Evolutionary conservation across 2,888 invertebrate genomes (phyloP).

Genomic region (Rhagium mordax): DNA sequence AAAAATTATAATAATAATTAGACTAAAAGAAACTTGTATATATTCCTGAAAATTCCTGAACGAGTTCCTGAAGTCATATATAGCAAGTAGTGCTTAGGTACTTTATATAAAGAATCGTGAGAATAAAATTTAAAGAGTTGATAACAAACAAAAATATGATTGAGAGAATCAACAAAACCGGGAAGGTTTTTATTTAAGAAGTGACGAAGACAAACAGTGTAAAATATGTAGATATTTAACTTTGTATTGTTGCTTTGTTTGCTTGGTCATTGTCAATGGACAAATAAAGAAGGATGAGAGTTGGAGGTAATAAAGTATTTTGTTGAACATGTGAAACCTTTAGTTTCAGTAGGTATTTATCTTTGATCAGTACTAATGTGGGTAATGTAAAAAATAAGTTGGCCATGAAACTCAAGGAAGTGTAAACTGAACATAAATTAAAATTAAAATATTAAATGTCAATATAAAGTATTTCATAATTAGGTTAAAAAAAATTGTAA

Average conservation of each 20-base stretch:
- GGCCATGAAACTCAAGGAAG: constrained; percentile 21
- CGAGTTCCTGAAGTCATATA: no score
- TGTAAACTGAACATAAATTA: background rate
- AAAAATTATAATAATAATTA: no score
- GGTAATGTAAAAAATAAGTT: constrained; percentile 4
- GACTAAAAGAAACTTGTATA: no score
- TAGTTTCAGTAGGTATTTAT: background rate
- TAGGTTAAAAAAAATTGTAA: background rate
- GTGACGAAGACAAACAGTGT: constrained; percentile 23
- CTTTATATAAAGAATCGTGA: constrained; percentile 3
- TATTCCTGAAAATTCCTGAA: no score
- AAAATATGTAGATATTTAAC: constrained; percentile 12
- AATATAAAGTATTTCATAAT: background rate
- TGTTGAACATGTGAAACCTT: background rate
- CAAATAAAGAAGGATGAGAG: background rate
- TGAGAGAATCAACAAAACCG: constrained; percentile 18
- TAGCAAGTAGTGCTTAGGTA: no score
- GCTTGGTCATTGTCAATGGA: background rate
- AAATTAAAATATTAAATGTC: constrained; percentile 4
- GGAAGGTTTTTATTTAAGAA: constrained; percentile 16
- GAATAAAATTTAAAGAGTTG: constrained; percentile 19
- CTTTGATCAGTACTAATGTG: background rate
- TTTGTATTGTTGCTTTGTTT: constrained; percentile 29
- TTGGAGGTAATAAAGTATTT: background rate
- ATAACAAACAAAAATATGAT: constrained; percentile 19